Percentiles rank a stretch among this genome's conserved stretches.
phyloP scores from a whole-genome alignment of 2,113 vertebrate species.

The Leptodactylus fuscus region DNA sequence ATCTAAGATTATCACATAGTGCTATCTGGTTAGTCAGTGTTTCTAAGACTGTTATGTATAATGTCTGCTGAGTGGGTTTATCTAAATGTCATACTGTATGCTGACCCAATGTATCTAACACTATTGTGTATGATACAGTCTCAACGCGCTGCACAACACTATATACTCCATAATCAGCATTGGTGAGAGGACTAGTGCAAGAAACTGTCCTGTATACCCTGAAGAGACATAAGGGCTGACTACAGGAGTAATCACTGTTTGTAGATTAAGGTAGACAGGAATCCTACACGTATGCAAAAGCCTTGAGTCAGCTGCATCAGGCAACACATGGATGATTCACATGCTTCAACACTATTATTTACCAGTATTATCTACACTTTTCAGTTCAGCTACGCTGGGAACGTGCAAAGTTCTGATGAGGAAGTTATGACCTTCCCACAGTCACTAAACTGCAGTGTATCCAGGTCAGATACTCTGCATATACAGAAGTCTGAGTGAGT shows the following conservation, averaged over 20 bases:
- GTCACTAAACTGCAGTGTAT: no score
- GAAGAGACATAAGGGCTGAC: neutral
- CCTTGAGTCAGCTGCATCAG: neutral
- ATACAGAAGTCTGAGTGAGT: no score
- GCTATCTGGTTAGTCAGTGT: neutral
- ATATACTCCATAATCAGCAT: no score
- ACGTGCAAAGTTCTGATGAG: neutral
- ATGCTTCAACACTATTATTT: neutral
- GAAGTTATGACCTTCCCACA: no score
- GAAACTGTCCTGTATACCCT: no score
- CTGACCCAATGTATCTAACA: neutral
- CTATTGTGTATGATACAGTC: neutral
- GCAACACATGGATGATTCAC: neutral
- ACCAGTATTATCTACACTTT: neutral
- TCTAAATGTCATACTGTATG: neutral
- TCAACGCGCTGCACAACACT: neutral
- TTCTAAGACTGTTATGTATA: neutral
- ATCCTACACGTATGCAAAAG: constrained; percentile 27
- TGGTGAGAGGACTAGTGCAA: neutral
- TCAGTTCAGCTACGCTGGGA: neutral
- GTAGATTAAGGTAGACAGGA: neutral
- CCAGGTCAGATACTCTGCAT: no score
- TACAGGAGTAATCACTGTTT: neutral
- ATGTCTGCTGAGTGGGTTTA: neutral
- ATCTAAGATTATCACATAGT: no score